These are phyloP conservation scores for Zonitis immaculata DNA, from an alignment of 2,888 invertebrate genomes.

Conservation along the genomic window DNA sequence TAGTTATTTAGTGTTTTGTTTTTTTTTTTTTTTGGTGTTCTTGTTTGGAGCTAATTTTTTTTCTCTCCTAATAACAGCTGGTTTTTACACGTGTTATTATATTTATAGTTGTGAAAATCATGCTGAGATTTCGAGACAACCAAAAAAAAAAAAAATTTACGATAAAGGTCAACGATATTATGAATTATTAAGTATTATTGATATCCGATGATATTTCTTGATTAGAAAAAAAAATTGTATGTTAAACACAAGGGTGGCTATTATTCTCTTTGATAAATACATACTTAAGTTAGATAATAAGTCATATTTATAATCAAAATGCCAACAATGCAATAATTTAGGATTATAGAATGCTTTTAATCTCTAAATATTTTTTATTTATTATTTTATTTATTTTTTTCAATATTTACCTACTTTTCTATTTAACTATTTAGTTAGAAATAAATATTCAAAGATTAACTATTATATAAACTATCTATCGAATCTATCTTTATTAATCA, in stretches of 20 bases:
- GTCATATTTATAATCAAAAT: background rate
- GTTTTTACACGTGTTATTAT: background rate
- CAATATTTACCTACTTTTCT: background rate
- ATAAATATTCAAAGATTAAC: background rate
- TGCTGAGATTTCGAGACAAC: background rate
- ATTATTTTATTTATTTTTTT: background rate
- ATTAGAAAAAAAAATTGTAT: background rate
- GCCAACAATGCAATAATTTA: background rate
- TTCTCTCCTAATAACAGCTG: background rate
- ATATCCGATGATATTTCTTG: background rate
- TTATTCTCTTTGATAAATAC: no score
- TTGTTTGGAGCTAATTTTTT: background rate
- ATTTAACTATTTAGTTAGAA: background rate
- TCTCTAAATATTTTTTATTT: background rate
- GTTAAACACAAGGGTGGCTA: background rate
- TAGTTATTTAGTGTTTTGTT: background rate
- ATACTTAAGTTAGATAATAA: background rate
- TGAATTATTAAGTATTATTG: background rate
- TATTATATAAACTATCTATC: background rate
- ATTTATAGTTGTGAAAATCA: background rate
- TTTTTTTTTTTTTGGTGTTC: no score
- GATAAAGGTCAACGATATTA: no score
- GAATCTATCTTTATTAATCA: no score
- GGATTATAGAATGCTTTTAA: slow-evolving; percentile 1
- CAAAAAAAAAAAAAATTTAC: no score